A percentile compares a stretch with the other conserved stretches of the same genome.
Conservation (phyloP, 2,888 invertebrate genomes). For the Abrostola tripartita region DNA sequence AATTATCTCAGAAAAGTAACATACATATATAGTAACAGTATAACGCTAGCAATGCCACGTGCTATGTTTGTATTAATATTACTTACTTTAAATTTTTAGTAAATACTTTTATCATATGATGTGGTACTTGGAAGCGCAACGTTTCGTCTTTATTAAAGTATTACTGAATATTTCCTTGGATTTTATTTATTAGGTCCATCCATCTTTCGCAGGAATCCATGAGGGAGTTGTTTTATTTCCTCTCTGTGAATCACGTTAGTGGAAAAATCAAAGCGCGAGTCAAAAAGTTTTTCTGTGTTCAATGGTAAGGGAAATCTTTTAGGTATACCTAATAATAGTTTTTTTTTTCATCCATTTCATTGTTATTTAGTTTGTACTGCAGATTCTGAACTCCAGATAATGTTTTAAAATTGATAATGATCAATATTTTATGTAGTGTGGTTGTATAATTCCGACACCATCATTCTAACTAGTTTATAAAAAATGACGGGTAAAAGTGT, state of each 20-base stretch:
- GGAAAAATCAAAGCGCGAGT: slow-evolving; percentile 81
- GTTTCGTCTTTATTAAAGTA: slow-evolving; percentile 31
- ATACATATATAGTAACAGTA: too few species aligned
- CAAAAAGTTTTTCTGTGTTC: slow-evolving; percentile 82
- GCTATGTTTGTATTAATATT: too few species aligned
- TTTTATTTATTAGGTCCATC: slow-evolving; percentile 38
- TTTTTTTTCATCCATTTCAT: not conserved
- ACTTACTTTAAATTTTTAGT: too few species aligned
- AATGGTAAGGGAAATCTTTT: slow-evolving; percentile 71
- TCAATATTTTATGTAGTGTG: too few species aligned
- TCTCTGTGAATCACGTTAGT: slow-evolving; percentile 81
- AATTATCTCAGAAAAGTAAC: too few species aligned
- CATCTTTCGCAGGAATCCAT: slow-evolving; percentile 76
- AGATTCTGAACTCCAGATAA: too few species aligned
- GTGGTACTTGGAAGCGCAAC: slow-evolving; percentile 1
- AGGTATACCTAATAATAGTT: slow-evolving; percentile 8
- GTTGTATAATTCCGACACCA: too few species aligned
- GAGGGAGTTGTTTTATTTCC: slow-evolving; percentile 83
- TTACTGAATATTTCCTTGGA: slow-evolving; percentile 31
- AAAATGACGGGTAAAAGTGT: too few species aligned
- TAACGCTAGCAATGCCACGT: too few species aligned
- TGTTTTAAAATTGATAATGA: too few species aligned
- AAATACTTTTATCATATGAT: not conserved
- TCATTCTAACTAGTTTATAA: too few species aligned
- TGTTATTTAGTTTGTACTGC: not conserved